Base-by-base conservation (phyloP, 35 echinoderm and acorn worm species). In the Lytechinus variegatus region DNA sequence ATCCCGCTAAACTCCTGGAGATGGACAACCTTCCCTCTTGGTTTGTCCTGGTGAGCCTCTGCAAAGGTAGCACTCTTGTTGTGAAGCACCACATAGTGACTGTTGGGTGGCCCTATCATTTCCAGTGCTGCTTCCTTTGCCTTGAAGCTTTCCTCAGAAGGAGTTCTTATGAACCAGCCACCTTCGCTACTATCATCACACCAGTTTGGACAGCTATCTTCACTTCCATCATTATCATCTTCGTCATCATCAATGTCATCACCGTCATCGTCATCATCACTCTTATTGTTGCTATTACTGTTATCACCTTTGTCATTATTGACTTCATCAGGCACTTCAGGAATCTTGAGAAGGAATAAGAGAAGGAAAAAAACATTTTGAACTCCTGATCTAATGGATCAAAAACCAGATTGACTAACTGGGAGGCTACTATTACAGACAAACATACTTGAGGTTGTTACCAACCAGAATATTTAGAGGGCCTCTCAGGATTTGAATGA, bases 1-100 rank as follows among this genome's bases (percentile, higher is more conserved):
- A 95, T 91, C 10, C 98, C 98, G 88, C 94, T 89, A 91, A 94
- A 97, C 5, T 58, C 87, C 55, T 99, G 97, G 9, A 94, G 92
- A 56, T 99, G 98, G 52, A 95, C 29, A 4, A 96, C 96, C 91
- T 96, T 98, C 9, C 97, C 97, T 54, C 56, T 55, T 53, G 86
- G 86, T 61, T 93, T 96, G 53, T 51, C 72, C n/a, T 54, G 54
- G 56, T 61, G 96, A 28, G 86, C 10, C 21, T 54, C 56, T 28
- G 52, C 87, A 29, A 96, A 61, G 19, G 52, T 16, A 54, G 97
- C 91, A 54, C 95, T 86, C 29, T 95, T 86, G 71, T 87, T 97
- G 71, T 92, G 54, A 60, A 92, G 96, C 24, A 98, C 16, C 27
- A 94, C 56, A 29, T 97, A 95, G 21, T 93, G 87, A 96, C 97